Evolutionary conservation across 1,140 invertebrate species (phyloP), one percentile per base, ranked within the genome.

Genomic region (Pentalonia nigronervosa): DNA sequence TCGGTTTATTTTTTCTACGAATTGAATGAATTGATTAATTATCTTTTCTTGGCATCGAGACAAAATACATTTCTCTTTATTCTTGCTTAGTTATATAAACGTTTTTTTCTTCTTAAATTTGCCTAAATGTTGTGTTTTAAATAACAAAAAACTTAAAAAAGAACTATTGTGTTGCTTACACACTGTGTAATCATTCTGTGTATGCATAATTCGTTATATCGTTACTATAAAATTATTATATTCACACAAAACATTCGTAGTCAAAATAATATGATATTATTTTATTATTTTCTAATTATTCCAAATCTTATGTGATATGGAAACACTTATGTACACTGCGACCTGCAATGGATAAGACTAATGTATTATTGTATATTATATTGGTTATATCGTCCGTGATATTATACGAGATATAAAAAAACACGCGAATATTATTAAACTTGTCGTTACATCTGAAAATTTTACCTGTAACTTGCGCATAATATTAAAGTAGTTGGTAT

Each of bases 21-120:
- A 41, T 9, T 21, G 1, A 56, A 11, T 41, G 81, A 83, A 81
- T 93, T 86, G 84, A 92, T 92, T 83, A 34, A 56, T 41, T 34
- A 50, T 50, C 48, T 50, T 76, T 76, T 92, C 23, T 93, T 93
- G 91, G 91, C 36, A 0, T 41, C 76, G 81, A 41, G 41, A 41
- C 91, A 84, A 93, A 93, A 93, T 1, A 30, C 90, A 47, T 50
- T 67, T 60, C 47, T 76, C 7, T 91, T 91, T 81, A 76, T 76
- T 76, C 30, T 76, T 4, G 4, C 14, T n/a, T n/a, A 76, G 30
- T 76, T 17, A 17, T 76, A 67, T 67, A 14, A 11, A 30, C 11
- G 4, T n/a, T 56, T 30, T 67, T 76, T n/a, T 76, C 60, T 76
- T 76, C 14, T 76, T n/a, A n/a, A 76, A 76, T 2, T 14, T n/a